A percentile compares a stretch with the other conserved stretches of the same genome.
phyloP scores from a whole-genome alignment of 1,140 invertebrate species.

The Rhizoglyphus robini region DNA sequence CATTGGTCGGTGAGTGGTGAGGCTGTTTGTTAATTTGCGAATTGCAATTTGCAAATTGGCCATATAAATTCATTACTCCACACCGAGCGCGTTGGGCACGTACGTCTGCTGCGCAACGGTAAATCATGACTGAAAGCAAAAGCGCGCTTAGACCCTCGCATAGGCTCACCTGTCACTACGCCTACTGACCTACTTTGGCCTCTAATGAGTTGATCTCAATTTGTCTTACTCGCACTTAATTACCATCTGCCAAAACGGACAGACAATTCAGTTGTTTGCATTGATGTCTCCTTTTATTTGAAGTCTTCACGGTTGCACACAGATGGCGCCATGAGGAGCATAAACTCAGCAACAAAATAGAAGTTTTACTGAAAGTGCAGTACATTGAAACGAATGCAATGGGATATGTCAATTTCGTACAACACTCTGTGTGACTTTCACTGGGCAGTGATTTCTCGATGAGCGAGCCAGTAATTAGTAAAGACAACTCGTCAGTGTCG shows the following conservation, averaged over 20 bases:
- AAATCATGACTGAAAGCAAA: too few species aligned
- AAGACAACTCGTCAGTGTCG: too few species aligned
- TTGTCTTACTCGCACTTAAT: constrained; percentile 6
- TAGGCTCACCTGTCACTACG: constrained; percentile 2
- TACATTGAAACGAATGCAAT: too few species aligned
- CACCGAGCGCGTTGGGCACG: neutral
- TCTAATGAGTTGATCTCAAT: neutral
- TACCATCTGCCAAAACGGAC: constrained; percentile 1
- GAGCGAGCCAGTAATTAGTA: too few species aligned
- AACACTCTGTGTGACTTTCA: too few species aligned
- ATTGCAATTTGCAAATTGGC: constrained; percentile 6
- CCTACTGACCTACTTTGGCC: constrained; percentile 8
- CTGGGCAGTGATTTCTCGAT: too few species aligned
- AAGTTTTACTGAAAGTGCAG: too few species aligned
- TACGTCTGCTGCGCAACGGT: too few species aligned
- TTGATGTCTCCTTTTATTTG: neutral
- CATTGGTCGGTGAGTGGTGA: too few species aligned
- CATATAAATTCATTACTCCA: constrained; percentile 8
- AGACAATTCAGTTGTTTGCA: neutral
- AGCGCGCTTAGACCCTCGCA: too few species aligned
- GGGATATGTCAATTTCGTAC: too few species aligned
- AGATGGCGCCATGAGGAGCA: neutral
- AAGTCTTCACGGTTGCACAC: neutral
- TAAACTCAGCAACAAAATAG: too few species aligned
- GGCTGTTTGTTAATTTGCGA: neutral